phyloP scores from a whole-genome alignment of 2,113 vertebrate species.

The Panthera uncia region DNA sequence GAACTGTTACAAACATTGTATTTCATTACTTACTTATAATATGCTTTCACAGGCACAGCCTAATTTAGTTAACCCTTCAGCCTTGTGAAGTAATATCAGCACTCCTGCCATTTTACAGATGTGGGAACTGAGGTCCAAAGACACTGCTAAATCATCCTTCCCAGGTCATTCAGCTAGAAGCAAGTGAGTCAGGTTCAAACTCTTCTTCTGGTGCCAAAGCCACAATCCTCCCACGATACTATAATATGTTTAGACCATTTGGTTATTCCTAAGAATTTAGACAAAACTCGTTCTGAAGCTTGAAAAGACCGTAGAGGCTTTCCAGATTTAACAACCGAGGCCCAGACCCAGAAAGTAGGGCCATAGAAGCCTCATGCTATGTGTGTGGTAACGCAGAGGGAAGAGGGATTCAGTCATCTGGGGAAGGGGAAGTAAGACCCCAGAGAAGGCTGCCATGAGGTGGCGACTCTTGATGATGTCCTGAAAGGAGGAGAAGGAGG shows the following conservation, averaged over 20 bases:
- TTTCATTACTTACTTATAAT: background rate
- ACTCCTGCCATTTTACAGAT: background rate
- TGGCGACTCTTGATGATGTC: background rate
- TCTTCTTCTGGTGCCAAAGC: background rate
- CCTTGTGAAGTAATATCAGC: background rate
- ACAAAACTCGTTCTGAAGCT: background rate
- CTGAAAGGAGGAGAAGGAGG: background rate
- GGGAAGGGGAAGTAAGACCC: background rate
- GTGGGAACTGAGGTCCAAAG: background rate
- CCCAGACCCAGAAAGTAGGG: fast-evolving
- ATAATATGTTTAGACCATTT: background rate
- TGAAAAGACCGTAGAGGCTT: background rate
- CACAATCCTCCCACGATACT: background rate
- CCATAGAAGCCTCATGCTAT: too few relatives aligned
- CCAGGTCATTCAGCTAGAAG: background rate
- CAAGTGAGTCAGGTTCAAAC: background rate
- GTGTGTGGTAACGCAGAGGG: background rate
- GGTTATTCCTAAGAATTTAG: background rate
- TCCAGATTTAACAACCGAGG: background rate
- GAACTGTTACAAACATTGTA: background rate
- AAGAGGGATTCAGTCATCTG: fast-evolving
- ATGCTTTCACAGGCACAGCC: background rate
- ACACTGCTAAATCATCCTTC: background rate
- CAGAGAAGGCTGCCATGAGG: background rate
- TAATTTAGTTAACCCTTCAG: background rate